phyloP scores from a whole-genome alignment of 2,888 invertebrate genomes.

The Hyppa rectilinea region DNA sequence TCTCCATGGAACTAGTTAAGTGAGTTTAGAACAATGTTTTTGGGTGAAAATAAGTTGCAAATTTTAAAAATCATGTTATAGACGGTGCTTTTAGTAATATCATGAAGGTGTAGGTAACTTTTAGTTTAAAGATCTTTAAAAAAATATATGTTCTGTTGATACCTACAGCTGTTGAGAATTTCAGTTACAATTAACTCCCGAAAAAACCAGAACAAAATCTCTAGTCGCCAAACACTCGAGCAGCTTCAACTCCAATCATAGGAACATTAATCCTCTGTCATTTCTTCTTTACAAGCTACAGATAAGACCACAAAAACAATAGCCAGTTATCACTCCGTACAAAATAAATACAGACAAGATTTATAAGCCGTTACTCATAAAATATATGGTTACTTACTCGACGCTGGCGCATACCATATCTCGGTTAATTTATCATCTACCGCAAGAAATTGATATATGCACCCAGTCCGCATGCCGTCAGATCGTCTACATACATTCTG shows the following conservation, averaged over 20 bases:
- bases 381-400: constrained; percentile 69
- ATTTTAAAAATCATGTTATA: not conserved
- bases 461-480: constrained; percentile 70
- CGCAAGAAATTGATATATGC: constrained; percentile 85
- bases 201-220: constrained; percentile 3
- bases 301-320: constrained; percentile 64
- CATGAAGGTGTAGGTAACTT: not conserved
- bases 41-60: not conserved
- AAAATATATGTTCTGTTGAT: not conserved
- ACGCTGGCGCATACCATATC: constrained; percentile 78
- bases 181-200: not conserved
- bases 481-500: constrained; percentile 74
- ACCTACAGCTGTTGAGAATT: not conserved
- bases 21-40: not conserved
- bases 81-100: too few relatives aligned
- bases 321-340: constrained; percentile 59
- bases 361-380: constrained; percentile 65
- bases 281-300: constrained; percentile 39
- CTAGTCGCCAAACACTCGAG: constrained; percentile 17
- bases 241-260: constrained; percentile 4
- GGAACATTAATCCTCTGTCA: constrained; percentile 40
- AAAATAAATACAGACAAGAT: constrained; percentile 59
- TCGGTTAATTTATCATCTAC: constrained; percentile 83
- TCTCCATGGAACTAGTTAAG: not conserved
- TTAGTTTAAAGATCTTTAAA: not conserved